Percentiles rank a stretch among this genome's conserved stretches.
These are phyloP conservation scores for Eumeta japonica DNA, from an alignment of 1,140 invertebrate species.

Conservation along the genomic window DNA sequence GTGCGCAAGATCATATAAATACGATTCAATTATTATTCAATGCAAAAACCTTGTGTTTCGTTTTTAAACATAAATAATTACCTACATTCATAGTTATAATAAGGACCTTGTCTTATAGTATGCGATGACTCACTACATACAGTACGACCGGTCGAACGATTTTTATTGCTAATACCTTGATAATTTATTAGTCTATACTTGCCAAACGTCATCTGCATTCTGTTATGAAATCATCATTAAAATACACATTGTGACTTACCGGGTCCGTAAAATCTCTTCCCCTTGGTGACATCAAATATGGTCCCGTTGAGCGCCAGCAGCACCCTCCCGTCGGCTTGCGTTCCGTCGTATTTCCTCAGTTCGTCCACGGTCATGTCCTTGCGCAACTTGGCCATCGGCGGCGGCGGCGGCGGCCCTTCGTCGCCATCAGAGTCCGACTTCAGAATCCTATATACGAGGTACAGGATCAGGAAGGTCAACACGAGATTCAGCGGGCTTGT, in stretches of 20 bases:
- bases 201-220: neutral
- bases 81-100: too few relatives aligned
- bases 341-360: conserved; percentile 42
- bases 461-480: conserved; percentile 37
- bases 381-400: conserved; percentile 34
- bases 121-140: too few relatives aligned
- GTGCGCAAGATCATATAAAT: too few relatives aligned
- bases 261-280: conserved; percentile 47
- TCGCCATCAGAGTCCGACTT: conserved; percentile 40
- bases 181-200: too few relatives aligned
- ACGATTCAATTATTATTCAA: too few relatives aligned
- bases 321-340: conserved; percentile 42
- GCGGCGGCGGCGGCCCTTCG: conserved; percentile 22
- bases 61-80: too few relatives aligned
- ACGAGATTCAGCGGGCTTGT: conserved; percentile 42
- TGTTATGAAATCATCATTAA: neutral
- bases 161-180: too few relatives aligned
- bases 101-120: too few relatives aligned
- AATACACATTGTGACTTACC: conserved; percentile 30
- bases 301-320: conserved; percentile 39
- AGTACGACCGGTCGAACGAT: too few relatives aligned
- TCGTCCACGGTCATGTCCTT: conserved; percentile 46
- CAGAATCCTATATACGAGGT: conserved; percentile 46
- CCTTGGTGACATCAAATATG: conserved; percentile 48
- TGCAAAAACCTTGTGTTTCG: too few relatives aligned